Base-by-base conservation (phyloP, 1,140 invertebrate species). In the Asbolus verrucosus region DNA sequence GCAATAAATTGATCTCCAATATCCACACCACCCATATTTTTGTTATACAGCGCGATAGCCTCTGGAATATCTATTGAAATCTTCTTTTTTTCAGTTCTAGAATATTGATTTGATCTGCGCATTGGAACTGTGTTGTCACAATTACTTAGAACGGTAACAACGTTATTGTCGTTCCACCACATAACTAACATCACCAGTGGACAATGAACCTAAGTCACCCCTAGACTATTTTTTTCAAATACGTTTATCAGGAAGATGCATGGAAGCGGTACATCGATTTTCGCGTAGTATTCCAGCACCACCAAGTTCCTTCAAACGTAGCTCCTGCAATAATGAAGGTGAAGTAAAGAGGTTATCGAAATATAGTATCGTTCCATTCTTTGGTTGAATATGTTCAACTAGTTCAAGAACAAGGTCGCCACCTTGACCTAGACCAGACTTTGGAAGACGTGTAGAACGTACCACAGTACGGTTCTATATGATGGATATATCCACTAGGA, bases 21-120 rank as follows among this genome's bases (percentile, higher is more conserved):
- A 65, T 65, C 33, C 6, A 65, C 33, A n/a, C 61, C 61, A 6
- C 9, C 61, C 61, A 65, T 41, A 16, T 65, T 39, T 9, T 9
- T 15, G 21, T 65, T 65, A 18, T 65, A 43, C 30, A n/a, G 33
- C 4, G 31, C 15, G n/a, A 65, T 41, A 8, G 61, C 0, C 1
- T 16, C 30, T 3, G 31, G 36, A n/a, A 65, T 14, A 8, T 27
- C 8, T 27, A 27, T 8, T 27, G 24, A 27, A 27, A 27, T 27
- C 8, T 27, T 27, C 24, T 33, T 62, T 33, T 62, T 62, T 33
- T 30, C 59, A 6, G 18, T 62, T 13, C 59, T 14, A 18, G 4
- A 9, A 18, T 62, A 62, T n/a, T 24, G 14, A 6, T 62, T 14
- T 9, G 21, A 18, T 9, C 14, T 62, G 6, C 6, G n/a, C 14